Base-by-base conservation (phyloP, 1,140 invertebrate genomes). In the Chironomus striatipennis region DNA sequence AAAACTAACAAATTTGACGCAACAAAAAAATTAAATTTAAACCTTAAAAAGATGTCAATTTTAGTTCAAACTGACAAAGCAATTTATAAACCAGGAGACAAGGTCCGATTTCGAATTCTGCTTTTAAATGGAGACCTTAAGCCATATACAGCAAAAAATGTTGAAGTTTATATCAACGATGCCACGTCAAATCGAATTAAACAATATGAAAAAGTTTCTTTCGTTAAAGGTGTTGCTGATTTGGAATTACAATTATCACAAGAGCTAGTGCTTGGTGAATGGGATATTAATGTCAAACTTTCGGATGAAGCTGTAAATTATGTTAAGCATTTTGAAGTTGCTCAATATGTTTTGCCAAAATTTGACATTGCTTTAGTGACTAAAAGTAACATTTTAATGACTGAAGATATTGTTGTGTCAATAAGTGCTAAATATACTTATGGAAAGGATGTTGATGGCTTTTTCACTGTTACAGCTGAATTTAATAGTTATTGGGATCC, bases 61-160 rank as follows among this genome's bases (percentile, higher is more conserved):
- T 93, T 98, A 77, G 90, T 98, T 76, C 96, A 98, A 81, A 97
- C 95, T 0, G 96, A 98, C 83, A 94, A 96, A 82, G 89, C 92
- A 1, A 91, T 98, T 76, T 98, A 98, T 80, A 94, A 96, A 80
- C 95, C 95, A 0, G 90, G 91, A 10, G 89, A 93, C 78, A 88
- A 88, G 78, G 89, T 98, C 15, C 87, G 91, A 79, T 98, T 97
- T 79, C 87, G 96, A 76, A 89, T 92, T 8, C 84, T 98, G 9
- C 84, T 93, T 15, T 83, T 96, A 20, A 90, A 93, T 81, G 88
- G 91, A 0, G 86, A 90, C 77, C 81, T 96, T 3, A 89, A 90
- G 78, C 94, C 81, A 74, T 12, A 2, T 2, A 47, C 9, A 47
- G 43, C 8, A 12, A 15, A 47, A 47, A 47, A 47, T 47, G 8